phyloP scores from a whole-genome alignment of 2,113 vertebrate genomes.

The Microcebus lehilahytsara region DNA sequence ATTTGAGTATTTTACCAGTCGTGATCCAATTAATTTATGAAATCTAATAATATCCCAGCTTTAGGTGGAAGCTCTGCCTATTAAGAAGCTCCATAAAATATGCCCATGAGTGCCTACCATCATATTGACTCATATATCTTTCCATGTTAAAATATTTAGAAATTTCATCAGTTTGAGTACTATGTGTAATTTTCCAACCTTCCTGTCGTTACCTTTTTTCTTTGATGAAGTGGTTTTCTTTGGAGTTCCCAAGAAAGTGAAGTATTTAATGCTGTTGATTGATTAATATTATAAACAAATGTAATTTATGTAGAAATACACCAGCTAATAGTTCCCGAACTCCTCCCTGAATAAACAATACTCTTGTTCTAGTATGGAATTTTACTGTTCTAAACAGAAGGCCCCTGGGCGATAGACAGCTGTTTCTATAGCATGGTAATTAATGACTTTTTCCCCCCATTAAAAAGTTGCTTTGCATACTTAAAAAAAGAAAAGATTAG shows the following conservation, averaged over 20 bases:
- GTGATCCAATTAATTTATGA: constrained; percentile 33
- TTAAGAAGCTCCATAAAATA: constrained; percentile 41
- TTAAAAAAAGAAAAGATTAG: background rate
- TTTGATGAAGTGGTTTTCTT: constrained; percentile 46
- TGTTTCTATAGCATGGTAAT: constrained; percentile 51
- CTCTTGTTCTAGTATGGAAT: constrained; percentile 5
- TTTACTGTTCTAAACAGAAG: constrained; percentile 56
- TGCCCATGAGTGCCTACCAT: background rate
- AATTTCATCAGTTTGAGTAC: constrained; percentile 14
- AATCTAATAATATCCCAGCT: constrained; percentile 25
- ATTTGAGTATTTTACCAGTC: background rate
- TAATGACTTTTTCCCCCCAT: constrained; percentile 44
- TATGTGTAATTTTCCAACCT: constrained; percentile 40
- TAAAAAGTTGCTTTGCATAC: constrained; percentile 45
- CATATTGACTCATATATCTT: constrained; percentile 28
- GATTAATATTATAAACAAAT: constrained; percentile 57
- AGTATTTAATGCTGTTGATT: constrained; percentile 48
- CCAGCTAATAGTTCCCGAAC: background rate
- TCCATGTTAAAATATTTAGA: constrained; percentile 56
- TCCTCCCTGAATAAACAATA: constrained; percentile 40
- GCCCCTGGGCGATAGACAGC: background rate
- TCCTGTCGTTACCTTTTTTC: background rate
- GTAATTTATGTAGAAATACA: constrained; percentile 51
- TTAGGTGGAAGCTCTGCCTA: background rate
- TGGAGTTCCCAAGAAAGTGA: constrained; percentile 31